Evolutionary conservation across 2,888 invertebrate genomes (phyloP), one percentile per base, ranked within the genome.

Genomic region (Xylota segnis): DNA sequence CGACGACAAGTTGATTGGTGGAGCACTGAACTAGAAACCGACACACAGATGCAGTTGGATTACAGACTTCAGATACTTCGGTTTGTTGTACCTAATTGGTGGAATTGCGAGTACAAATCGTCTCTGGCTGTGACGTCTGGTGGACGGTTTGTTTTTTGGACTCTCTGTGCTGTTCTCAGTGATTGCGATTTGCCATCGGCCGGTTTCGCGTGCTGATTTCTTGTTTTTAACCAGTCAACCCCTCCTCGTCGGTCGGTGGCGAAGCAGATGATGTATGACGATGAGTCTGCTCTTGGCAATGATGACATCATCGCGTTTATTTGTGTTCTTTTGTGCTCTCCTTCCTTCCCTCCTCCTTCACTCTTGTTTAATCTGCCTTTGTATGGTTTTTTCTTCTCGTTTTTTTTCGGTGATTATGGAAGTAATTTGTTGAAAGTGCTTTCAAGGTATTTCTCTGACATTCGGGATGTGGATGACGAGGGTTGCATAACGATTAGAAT

Each of bases 81-180:
- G 76, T 77, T 59, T 70, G 77, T 76, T 74, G 59, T 54, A 34
- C 23, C 63, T 66, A 83, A 83, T 83, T 83, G 83, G 58, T 32
- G 56, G 68, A 79, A 79, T 79, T 61, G 78, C 63, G 54, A 37
- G 65, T 52, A 54, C 71, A 50, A 14, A 10, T 37, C 52, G 23
- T 47, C 18, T 4, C 18, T 5, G 5, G 43, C 45, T 47, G 34
- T 66, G 63, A 66, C 45, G 58, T 70, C 43, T 63, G 52, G 0
- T 23, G 3, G 18, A 65, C 34, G 47, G 18, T 23, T 47, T 34
- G 27, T 23, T 23, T 23, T 23, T 14, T 43, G 27, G 59, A 12
- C 32, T 23, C 52, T 52, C 63, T 47, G 34, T 2, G 14, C 23
- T 32, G 14, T 23, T 32, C 27, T 34, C 54, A 56, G 78, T 78